Conservation (phyloP, 2,113 vertebrate species). For the Geococcyx californianus region DNA sequence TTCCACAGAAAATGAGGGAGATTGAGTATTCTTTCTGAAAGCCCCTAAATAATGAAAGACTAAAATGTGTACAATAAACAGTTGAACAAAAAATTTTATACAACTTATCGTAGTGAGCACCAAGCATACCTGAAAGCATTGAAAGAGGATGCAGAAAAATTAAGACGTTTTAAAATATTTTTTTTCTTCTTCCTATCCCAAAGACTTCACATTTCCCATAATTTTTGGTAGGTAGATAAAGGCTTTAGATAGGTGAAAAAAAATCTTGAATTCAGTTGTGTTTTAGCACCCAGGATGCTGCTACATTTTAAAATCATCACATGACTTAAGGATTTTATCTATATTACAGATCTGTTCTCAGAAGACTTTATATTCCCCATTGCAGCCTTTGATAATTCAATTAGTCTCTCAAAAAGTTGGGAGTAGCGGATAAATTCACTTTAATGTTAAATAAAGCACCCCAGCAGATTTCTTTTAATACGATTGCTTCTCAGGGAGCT, state of each 20-base stretch:
- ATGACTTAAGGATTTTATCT: constrained; percentile 45
- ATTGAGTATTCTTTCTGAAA: neutral
- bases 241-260: neutral
- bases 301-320: constrained; percentile 5
- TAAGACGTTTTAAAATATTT: neutral
- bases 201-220: neutral
- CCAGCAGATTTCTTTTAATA: constrained; percentile 52
- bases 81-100: neutral
- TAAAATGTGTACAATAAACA: neutral
- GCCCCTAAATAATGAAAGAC: neutral
- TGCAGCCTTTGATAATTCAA: constrained; percentile 55
- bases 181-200: neutral
- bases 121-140: neutral
- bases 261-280: neutral
- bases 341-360: constrained; percentile 42
- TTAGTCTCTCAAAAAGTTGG: constrained; percentile 49
- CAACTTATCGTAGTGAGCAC: neutral
- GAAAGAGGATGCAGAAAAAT: neutral
- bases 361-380: constrained; percentile 25
- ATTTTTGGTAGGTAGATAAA: neutral
- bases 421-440: constrained; percentile 60
- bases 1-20: neutral
- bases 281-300: neutral
- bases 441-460: constrained; percentile 47
- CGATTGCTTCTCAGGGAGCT: constrained; percentile 33